Conservation (phyloP, 2,113 vertebrate genomes). For the Myotis brandtii region DNA sequence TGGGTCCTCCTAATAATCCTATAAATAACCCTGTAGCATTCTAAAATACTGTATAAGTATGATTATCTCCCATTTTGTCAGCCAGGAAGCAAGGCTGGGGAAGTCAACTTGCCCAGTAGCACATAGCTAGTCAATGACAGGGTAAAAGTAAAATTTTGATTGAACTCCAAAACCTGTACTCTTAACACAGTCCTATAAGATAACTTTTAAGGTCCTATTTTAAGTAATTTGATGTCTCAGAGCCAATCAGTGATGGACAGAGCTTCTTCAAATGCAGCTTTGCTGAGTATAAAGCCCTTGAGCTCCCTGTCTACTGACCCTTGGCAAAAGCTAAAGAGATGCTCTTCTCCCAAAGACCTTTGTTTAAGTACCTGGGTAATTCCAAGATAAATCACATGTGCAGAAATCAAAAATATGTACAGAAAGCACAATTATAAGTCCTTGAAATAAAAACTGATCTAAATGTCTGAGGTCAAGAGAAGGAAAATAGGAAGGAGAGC, state of each 20-base stretch:
- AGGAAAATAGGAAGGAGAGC: background rate
- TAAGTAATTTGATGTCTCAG: background rate
- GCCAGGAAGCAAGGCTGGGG: background rate
- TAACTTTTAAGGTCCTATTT: background rate
- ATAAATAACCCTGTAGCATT: background rate
- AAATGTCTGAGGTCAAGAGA: background rate
- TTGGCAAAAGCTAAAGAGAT: background rate
- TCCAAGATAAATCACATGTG: background rate
- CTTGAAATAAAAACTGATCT: background rate
- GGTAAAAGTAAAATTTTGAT: background rate
- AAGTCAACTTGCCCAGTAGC: background rate
- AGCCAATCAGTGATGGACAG: background rate
- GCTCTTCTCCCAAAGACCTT: background rate
- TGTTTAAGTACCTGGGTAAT: background rate
- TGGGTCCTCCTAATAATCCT: background rate
- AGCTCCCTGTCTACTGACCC: background rate
- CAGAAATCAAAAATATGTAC: background rate
- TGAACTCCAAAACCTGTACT: background rate
- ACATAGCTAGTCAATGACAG: background rate
- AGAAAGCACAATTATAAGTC: background rate
- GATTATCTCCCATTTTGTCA: background rate
- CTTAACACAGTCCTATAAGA: background rate
- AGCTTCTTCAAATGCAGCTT: background rate
- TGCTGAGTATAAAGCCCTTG: background rate
- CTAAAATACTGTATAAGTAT: background rate